Base-by-base conservation (phyloP, 2,113 vertebrate genomes). In the Thamnaconus septentrionalis region DNA sequence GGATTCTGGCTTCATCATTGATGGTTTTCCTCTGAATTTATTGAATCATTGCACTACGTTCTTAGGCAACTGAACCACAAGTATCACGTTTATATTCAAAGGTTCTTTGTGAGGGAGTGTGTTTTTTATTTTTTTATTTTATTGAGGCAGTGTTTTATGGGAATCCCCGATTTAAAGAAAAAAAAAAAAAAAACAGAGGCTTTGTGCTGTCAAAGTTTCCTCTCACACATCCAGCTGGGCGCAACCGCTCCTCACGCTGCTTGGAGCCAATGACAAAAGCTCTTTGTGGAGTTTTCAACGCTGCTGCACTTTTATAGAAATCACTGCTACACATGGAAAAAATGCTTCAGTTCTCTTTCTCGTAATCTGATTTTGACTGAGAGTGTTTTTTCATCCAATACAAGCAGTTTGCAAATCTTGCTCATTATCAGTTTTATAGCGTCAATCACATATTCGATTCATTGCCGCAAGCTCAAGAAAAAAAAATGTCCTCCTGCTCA, bases 161-260 rank as follows among this genome's bases (percentile, higher is more conserved):
- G 78, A 85, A 80, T 84, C 75, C 82, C 71, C 82, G 8, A 4
- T 63, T 81, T 71, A 54, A 64, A 64, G 61, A 41, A 4, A 53
- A 46, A 56, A 64, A 64, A 41, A 4, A 53, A 43, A 56, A 41
- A 4, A 53, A 43, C 54, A 50, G 64, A 68, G 12, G 56, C 54
- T 59, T 76, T 59, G 44, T 39, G 49, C 70, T 74, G 59, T 56
- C 66, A 73, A 81, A 64, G 53, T 78, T 85, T 79, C 68, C 77
- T 60, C 64, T 78, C 78, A 71, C 71, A 69, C 69, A 47, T 81
- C 69, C 83, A 85, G 81, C 73, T 76, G 72, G 71, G 59, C 65
- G 54, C 56, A 48, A 58, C 63, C 56, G 68, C 41, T 61, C 18
- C 8, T 53, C 45, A 61, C 53, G 55, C 53, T 52, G 59, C 65